Evolutionary conservation across 1,140 invertebrate species (phyloP), one percentile per base, ranked within the genome.

Genomic region (Drosophila azteca): DNA sequence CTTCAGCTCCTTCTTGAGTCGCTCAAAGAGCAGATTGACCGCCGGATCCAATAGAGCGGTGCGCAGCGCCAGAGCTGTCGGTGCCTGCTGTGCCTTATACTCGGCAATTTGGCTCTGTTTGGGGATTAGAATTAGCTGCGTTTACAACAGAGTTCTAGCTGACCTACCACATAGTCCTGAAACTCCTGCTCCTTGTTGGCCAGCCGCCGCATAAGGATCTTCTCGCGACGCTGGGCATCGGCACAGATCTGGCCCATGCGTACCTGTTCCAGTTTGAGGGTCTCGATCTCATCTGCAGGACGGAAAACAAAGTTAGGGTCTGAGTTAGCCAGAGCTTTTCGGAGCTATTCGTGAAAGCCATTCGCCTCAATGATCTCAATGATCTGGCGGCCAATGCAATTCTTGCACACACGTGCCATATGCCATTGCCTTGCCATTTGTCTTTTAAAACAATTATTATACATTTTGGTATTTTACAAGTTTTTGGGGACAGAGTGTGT

Each of bases 111-210:
- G 97, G 93, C 95, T 97, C 97, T 98, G 92, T 54, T 92, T 51
- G 35, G 22, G 8, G 13, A 45, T 62, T 20, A 44, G 22, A 13
- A n/a, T 24, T 26, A 13, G 0, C 7, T 29, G 0, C 15, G 6
- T 22, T 9, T 1, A 8, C 3, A 2, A 0, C 2, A 13, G 7
- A 13, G 9, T 2, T 15, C 61, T 45, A 1, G 3, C 13, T 0
- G 13, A 95, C 95, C 94, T 94, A 98, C 97, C 92, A 97, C 95
- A 93, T 96, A 98, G 93, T 99, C 97, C 93, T 99, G 97, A 83
- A 98, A 95, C 93, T 99, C 97, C 92, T 99, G 97, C 92, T 99
- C 98, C 93, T 99, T 99, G 65, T 96, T 96, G 61, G 97, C 96
- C 53, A 99, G 93, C 88, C 97, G 94, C 81, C 98, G 95, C 55